Evolutionary conservation across 2,888 invertebrate genomes (phyloP).

Genomic region (Coleophora deauratella): DNA sequence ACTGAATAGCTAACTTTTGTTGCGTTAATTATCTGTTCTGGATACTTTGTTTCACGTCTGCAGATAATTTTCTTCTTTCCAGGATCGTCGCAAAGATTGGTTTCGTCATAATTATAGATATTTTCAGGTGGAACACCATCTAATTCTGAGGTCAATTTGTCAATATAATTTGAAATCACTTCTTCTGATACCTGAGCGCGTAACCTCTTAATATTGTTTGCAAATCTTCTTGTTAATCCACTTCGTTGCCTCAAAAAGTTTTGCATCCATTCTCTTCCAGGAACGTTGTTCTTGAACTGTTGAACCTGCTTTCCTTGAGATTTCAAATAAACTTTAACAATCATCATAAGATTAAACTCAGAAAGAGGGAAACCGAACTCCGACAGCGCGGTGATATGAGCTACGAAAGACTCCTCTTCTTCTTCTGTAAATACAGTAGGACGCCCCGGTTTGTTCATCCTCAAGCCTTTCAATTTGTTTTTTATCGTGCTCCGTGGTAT

Average conservation of each 20-base stretch:
- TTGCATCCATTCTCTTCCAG: neutral
- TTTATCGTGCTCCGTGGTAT: neutral
- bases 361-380: neutral
- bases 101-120: slow-evolving; percentile 14
- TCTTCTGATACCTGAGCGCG: neutral
- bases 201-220: neutral
- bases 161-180: slow-evolving; percentile 5
- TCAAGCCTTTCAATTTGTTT: neutral
- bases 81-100: slow-evolving; percentile 12
- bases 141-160: slow-evolving; percentile 5
- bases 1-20: neutral
- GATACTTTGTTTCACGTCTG: slow-evolving; percentile 8
- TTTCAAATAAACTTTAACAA: neutral
- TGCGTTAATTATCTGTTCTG: neutral
- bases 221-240: neutral
- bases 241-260: neutral
- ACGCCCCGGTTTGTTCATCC: neutral
- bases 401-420: neutral
- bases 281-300: neutral
- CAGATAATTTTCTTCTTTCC: slow-evolving; percentile 14
- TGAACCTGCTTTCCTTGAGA: neutral
- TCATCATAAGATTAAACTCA: neutral
- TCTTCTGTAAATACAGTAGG: neutral
- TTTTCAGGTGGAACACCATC: slow-evolving; percentile 8
- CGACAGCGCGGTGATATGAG: neutral